Base-by-base conservation (phyloP, 1,140 invertebrate species). In the Micrasema minimum region DNA sequence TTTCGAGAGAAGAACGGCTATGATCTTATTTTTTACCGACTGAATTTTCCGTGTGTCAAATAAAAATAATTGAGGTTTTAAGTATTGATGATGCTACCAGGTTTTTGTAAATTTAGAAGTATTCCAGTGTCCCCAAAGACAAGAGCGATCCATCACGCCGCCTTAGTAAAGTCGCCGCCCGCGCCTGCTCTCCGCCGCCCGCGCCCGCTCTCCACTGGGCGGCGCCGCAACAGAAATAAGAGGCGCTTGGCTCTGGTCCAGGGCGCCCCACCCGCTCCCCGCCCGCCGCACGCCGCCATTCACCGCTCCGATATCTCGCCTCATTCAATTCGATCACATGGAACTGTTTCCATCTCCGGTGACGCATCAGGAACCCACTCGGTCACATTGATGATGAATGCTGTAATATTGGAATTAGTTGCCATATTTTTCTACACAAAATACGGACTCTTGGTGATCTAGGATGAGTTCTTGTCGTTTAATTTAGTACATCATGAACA, bases 161-260 rank as follows among this genome's bases (percentile, higher is more conserved):
- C 26, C 26, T 31, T 4, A 31, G 7, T 31, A 31, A 31, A 4
- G 26, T 31, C n/a, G n/a, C 26, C 0, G 22, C 22, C 26, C 26
- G 26, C 26, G n/a, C n/a, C n/a, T n/a, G n/a, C 11, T 20, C 51
- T 20, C 20, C 51, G 51, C 51, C 23, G 51, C 23, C 3, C 26
- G 2, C 11, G 51, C 9, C 26, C 0, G 22, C 22, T n/a, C n/a
- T n/a, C n/a, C n/a, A n/a, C n/a, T n/a, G n/a, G 51, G 51, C 51
- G 51, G 51, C 51, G 51, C 51, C 51, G 51, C n/a, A 23, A 14
- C 51, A 4, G 51, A 53, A 31, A 53, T 26, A 53, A 26, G 26
- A 53, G 51, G 51, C 51, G 51, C 51, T 53, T 53, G 51, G 51
- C 51, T 14, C 14, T 31, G 11, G 26, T 53, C 51, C 51, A 53